Evolutionary conservation across 2,113 vertebrate species (phyloP).

Genomic region (Ceuthmochares aereus): DNA sequence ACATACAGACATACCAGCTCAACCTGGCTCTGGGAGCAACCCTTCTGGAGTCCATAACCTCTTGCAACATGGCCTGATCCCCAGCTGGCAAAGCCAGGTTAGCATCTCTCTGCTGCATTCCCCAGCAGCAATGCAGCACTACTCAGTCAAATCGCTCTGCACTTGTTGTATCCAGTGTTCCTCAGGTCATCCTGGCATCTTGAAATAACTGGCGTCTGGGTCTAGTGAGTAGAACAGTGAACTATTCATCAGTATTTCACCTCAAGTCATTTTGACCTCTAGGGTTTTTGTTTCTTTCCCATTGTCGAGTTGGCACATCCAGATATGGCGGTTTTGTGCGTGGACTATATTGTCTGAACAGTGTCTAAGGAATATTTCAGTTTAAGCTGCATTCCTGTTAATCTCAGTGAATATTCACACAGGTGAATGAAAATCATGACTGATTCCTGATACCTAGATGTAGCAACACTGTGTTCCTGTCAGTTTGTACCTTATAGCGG

Average conservation of each 20-base stretch:
- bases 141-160: neutral
- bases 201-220: neutral
- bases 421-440: neutral
- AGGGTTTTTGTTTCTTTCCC: neutral
- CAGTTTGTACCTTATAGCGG: neutral
- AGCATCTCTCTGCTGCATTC: neutral
- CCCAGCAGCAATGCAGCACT: fast-evolving
- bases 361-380: neutral
- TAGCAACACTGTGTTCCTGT: neutral
- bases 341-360: neutral
- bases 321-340: neutral
- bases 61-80: neutral
- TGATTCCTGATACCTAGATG: neutral
- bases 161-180: neutral
- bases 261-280: neutral
- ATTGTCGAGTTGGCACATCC: neutral
- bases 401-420: neutral
- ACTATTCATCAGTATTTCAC: neutral
- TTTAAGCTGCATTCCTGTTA: neutral
- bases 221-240: fast-evolving
- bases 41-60: neutral
- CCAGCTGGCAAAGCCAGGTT: neutral
- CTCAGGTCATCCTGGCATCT: neutral
- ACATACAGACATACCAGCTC: fast-evolving
- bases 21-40: neutral